Conservation (phyloP, 2,113 vertebrate species). For the Hypanus sabinus region DNA sequence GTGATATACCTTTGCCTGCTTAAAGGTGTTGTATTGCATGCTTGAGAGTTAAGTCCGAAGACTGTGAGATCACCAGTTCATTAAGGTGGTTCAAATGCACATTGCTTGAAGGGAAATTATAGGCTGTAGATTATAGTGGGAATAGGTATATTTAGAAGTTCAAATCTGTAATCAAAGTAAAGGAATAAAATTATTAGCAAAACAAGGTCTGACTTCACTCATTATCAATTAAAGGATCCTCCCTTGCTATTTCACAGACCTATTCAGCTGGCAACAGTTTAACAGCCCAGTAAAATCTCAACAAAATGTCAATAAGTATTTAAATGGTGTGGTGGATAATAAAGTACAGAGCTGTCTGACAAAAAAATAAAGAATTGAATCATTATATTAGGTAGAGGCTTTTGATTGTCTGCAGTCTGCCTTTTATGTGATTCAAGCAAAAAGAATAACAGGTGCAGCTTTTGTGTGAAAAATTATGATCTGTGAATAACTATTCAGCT, state of each 20-base stretch:
- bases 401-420: not conserved
- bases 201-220: not conserved
- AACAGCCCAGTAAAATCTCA: not conserved
- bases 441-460: not conserved
- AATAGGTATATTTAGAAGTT: no score
- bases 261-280: not conserved
- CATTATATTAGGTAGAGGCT: not conserved
- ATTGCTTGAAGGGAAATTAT: no score
- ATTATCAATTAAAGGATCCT: not conserved
- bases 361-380: not conserved
- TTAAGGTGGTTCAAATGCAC: no score
- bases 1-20: no score
- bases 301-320: not conserved
- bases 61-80: no score
- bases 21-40: no score
- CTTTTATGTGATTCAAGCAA: not conserved
- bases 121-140: no score
- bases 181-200: not conserved
- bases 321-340: not conserved
- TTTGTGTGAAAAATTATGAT: not conserved
- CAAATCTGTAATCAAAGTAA: no score
- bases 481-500: not conserved
- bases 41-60: no score
- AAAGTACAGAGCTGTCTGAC: not conserved
- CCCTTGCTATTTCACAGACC: not conserved